phyloP scores from a whole-genome alignment of 2,113 vertebrate genomes.

The Aythya baeri region DNA sequence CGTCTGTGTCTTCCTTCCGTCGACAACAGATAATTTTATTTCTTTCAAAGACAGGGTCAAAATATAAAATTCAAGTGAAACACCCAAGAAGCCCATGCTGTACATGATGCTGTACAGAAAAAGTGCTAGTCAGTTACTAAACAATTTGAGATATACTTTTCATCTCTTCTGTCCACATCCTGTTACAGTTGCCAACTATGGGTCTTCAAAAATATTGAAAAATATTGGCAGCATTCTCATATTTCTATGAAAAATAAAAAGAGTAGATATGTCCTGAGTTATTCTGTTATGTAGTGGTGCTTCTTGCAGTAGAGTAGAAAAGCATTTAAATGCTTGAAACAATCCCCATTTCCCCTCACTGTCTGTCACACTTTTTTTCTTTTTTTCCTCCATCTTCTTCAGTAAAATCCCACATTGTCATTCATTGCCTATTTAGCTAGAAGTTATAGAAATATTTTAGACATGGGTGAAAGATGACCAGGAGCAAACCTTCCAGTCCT shows the following conservation, averaged over 20 bases:
- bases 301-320: neutral
- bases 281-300: neutral
- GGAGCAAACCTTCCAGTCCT: neutral
- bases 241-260: neutral
- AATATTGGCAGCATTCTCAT: neutral
- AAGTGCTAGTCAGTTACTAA: neutral
- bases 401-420: neutral
- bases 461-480: neutral
- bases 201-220: neutral
- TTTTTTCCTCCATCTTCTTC: neutral
- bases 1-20: too few relatives aligned
- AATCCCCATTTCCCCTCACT: neutral
- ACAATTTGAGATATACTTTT: neutral
- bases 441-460: neutral
- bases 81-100: neutral
- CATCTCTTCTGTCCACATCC: neutral
- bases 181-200: neutral
- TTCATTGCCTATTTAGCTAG: neutral
- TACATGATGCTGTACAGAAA: neutral
- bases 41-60: neutral
- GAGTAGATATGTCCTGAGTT: neutral
- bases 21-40: neutral
- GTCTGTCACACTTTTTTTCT: neutral
- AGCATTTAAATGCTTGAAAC: neutral
- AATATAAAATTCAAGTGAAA: neutral